Percentiles rank a stretch among this genome's conserved stretches.
phyloP scores from a whole-genome alignment of 2,888 invertebrate genomes.

The Eutolmus rufibarbis region DNA sequence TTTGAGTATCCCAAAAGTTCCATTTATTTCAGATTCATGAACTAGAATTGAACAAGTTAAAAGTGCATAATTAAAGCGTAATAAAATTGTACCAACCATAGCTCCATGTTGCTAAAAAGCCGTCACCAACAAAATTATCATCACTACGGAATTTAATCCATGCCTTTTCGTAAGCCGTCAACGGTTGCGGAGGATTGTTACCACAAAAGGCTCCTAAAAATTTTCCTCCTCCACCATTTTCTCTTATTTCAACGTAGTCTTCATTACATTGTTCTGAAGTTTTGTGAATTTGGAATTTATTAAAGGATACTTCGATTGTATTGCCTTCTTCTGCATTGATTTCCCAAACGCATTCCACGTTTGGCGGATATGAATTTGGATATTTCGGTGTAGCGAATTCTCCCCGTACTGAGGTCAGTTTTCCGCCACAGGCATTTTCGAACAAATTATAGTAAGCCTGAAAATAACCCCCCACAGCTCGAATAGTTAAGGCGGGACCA shows the following conservation, averaged over 20 bases:
- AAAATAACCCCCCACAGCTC: constrained; percentile 47
- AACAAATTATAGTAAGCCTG: constrained; percentile 64
- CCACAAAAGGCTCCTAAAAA: constrained; percentile 80
- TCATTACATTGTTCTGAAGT: constrained; percentile 76
- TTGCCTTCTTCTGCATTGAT: constrained; percentile 75
- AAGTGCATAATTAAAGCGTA: background rate
- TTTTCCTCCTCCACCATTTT: constrained; percentile 69
- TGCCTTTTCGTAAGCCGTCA: constrained; percentile 67
- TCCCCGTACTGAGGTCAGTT: constrained; percentile 69
- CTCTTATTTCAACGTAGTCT: constrained; percentile 87
- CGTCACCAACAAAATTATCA: constrained; percentile 66
- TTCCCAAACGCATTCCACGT: constrained; percentile 79
- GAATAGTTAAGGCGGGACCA: constrained; percentile 68
- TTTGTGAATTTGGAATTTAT: constrained; percentile 71
- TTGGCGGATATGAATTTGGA: constrained; percentile 73
- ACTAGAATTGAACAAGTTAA: constrained; percentile 49
- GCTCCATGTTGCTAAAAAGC: constrained; percentile 78
- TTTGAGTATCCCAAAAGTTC: constrained; percentile 53
- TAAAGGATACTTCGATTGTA: constrained; percentile 71
- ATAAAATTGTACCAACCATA: constrained; percentile 54
- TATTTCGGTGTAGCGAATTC: constrained; percentile 74
- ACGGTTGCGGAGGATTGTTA: constrained; percentile 66
- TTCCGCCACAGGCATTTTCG: constrained; percentile 74
- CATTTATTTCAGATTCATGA: constrained; percentile 55
- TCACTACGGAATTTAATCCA: constrained; percentile 83